Evolutionary conservation across 2,797 vertebrate genomes (phyloP).

Genomic region (Sebastes goodei): DNA sequence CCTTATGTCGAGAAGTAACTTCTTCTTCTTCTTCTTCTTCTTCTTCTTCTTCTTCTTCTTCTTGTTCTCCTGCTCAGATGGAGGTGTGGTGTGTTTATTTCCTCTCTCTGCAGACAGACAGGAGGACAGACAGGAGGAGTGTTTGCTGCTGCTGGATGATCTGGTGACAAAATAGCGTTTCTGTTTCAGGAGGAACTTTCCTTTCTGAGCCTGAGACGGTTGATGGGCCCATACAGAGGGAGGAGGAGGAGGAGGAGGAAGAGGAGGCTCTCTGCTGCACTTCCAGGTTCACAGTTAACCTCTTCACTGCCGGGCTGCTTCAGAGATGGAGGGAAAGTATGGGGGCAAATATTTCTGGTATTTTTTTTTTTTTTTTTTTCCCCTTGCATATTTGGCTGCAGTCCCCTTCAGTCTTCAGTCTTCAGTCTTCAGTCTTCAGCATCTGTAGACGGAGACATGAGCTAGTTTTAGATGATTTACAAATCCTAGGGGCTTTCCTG

Average conservation of each 20-base stretch:
- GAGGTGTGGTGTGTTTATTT: neutral
- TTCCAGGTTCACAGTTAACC: slow-evolving; percentile 63
- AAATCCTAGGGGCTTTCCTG: too few species aligned
- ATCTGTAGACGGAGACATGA: too few species aligned
- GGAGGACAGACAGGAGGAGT: neutral
- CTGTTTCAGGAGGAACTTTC: slow-evolving; percentile 29
- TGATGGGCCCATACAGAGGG: slow-evolving; percentile 8
- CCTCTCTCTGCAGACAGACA: too few species aligned
- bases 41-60: too few species aligned
- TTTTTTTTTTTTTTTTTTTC: neutral
- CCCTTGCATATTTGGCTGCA: too few species aligned
- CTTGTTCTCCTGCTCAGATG: neutral
- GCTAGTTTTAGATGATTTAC: too few species aligned
- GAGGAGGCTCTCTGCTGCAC: slow-evolving; percentile 25
- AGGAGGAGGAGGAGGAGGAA: slow-evolving; percentile 25
- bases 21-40: neutral
- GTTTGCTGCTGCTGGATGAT: neutral
- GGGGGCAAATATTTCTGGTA: neutral
- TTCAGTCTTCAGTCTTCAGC: too few species aligned
- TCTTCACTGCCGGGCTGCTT: neutral
- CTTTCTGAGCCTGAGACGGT: slow-evolving; percentile 10
- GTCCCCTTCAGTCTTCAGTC: too few species aligned
- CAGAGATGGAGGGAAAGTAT: too few species aligned
- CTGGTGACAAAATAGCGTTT: neutral
- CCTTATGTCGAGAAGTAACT: neutral